Evolutionary conservation across 2,113 vertebrate genomes (phyloP).

Genomic region (Salvelinus fontinalis): DNA sequence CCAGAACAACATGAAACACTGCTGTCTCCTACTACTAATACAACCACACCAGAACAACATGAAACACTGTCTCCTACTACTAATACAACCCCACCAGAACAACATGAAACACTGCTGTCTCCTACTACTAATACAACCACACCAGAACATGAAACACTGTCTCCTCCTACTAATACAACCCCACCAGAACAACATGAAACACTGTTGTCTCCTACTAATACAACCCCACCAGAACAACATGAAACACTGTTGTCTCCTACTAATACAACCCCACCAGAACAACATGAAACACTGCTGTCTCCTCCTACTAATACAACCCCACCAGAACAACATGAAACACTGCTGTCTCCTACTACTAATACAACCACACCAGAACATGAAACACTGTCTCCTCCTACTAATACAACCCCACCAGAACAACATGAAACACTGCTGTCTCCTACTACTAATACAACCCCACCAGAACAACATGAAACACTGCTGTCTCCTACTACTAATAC

Average conservation of each 20-base stretch:
- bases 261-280: constrained; percentile 8
- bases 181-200: constrained; percentile 11
- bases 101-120: constrained; percentile 5
- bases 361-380: constrained; percentile 14
- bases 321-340: constrained; percentile 24
- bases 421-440: not conserved
- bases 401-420: constrained; percentile 13
- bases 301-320: not conserved
- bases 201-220: no score
- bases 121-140: not conserved
- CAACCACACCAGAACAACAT: constrained; percentile 21
- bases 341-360: not conserved
- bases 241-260: not conserved
- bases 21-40: no score
- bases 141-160: constrained; percentile 18
- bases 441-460: constrained; percentile 11
- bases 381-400: not conserved
- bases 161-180: constrained; percentile 11
- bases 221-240: constrained; percentile 24
- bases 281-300: constrained; percentile 10
- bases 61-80: not conserved
- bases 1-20: constrained; percentile 14
- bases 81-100: constrained; percentile 14
- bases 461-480: constrained; percentile 14
- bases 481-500: no score